Evolutionary conservation across 2,113 vertebrate genomes (phyloP).

Genomic region (Oxyura jamaicensis): DNA sequence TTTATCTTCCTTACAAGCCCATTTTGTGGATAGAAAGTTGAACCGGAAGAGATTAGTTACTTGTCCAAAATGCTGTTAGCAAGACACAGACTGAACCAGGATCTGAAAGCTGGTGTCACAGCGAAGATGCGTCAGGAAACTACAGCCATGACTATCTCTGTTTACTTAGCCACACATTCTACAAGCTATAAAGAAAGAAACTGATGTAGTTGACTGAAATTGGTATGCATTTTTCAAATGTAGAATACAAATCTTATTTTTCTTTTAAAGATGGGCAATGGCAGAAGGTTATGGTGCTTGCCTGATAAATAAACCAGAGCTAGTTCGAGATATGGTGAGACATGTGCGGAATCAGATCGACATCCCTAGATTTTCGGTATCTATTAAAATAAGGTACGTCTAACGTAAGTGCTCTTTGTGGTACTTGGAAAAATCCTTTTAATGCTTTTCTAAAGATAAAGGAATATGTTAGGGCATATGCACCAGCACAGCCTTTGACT

Average conservation of each 20-base stretch:
- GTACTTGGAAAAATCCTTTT: not conserved
- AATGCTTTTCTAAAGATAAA: not conserved
- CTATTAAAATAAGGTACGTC: slow-evolving; percentile 94
- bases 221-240: slow-evolving; percentile 1
- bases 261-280: slow-evolving; percentile 89
- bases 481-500: not conserved
- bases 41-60: not conserved
- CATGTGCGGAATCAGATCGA: slow-evolving; percentile 89
- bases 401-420: not conserved
- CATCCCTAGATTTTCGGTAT: slow-evolving; percentile 87
- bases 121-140: not conserved
- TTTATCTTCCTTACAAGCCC: not conserved
- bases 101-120: not conserved
- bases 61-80: not conserved
- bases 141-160: not conserved
- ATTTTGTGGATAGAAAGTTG: not conserved
- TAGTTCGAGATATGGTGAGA: slow-evolving; percentile 93
- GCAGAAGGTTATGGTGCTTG: slow-evolving; percentile 95
- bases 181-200: not conserved
- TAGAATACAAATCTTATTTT: slow-evolving; percentile 10
- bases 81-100: not conserved
- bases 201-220: not conserved
- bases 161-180: not conserved
- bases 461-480: not conserved
- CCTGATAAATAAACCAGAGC: slow-evolving; percentile 94